Conservation (phyloP, 2,113 vertebrate species). For the human (Homo sapiens) region DNA sequence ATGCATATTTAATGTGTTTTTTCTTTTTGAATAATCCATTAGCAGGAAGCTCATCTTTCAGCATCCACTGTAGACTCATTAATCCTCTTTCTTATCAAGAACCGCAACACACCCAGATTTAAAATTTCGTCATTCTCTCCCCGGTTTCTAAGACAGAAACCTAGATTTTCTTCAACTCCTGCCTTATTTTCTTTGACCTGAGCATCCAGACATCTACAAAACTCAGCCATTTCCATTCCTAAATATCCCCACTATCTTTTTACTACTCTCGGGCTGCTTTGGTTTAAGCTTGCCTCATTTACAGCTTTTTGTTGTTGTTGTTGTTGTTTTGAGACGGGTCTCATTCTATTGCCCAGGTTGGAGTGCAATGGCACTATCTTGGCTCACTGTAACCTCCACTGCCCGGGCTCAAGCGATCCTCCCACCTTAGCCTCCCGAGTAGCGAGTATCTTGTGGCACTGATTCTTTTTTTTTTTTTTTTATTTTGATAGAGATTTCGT, state of each 20-base stretch:
- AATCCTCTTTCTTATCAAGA: not conserved
- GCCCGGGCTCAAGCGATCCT: too few relatives aligned
- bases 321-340: too few relatives aligned
- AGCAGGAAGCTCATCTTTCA: not conserved
- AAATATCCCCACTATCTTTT: not conserved
- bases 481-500: too few relatives aligned
- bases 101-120: not conserved
- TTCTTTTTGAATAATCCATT: not conserved
- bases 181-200: not conserved
- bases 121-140: not conserved
- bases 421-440: too few relatives aligned
- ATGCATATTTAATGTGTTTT: not conserved
- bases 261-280: not conserved
- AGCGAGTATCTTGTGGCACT: too few relatives aligned
- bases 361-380: too few relatives aligned
- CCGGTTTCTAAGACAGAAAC: not conserved
- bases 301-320: too few relatives aligned
- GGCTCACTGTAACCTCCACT: too few relatives aligned
- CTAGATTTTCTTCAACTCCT: not conserved
- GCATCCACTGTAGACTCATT: not conserved
- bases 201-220: not conserved
- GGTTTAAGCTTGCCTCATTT: not conserved
- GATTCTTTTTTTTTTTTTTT: too few relatives aligned
- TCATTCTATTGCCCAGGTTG: too few relatives aligned
- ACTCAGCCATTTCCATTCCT: not conserved